Percentiles rank a stretch among this genome's conserved stretches.
Evolutionary conservation across 2,888 invertebrate species (phyloP).

Genomic region (Diabrotica balteata): DNA sequence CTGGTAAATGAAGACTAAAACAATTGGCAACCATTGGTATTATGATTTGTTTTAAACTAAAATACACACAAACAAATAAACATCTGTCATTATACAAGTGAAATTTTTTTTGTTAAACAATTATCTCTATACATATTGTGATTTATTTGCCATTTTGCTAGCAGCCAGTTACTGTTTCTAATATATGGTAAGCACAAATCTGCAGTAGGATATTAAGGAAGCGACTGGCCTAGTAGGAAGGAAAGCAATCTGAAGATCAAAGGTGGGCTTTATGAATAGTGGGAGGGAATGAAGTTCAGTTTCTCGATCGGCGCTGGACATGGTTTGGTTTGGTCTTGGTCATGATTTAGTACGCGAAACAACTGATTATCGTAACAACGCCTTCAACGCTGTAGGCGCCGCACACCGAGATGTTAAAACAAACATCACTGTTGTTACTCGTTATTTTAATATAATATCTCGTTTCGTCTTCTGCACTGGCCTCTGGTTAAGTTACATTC

Average conservation of each 20-base stretch:
- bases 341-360: conserved; percentile 58
- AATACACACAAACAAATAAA: no score
- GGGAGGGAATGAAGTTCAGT: conserved; percentile 24
- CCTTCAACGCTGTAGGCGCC: conserved; percentile 60
- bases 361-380: conserved; percentile 60
- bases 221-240: background rate
- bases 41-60: no score
- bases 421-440: conserved; percentile 61
- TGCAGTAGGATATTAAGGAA: conserved; percentile 6
- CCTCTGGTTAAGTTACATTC: conserved; percentile 50
- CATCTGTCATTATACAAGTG: no score
- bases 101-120: no score
- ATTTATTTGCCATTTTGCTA: no score
- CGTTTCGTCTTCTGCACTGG: conserved; percentile 51
- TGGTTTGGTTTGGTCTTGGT: conserved; percentile 4
- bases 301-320: conserved; percentile 6
- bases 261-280: conserved; percentile 12
- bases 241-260: conserved; percentile 16
- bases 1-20: no score
- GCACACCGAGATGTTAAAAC: conserved; percentile 56
- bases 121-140: no score
- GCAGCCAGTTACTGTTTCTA: no score
- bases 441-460: conserved; percentile 58
- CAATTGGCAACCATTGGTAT: no score
- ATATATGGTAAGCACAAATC: no score